phyloP scores from a whole-genome alignment of 2,888 invertebrate species.

The Pomacea canaliculata region DNA sequence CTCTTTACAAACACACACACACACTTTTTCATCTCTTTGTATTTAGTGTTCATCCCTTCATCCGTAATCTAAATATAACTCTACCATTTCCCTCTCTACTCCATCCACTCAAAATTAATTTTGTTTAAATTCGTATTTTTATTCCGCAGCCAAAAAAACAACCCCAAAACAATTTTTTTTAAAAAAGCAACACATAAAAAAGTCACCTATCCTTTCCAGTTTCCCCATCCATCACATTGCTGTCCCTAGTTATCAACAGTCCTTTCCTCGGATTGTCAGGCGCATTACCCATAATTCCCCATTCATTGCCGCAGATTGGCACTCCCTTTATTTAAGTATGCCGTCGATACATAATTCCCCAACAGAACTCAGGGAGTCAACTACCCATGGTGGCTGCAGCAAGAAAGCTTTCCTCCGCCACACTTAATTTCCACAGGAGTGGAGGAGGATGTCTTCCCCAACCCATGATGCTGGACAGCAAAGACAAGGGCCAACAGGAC shows the following conservation, averaged over 20 bases:
- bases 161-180: no score
- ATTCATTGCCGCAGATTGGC: constrained; percentile 29
- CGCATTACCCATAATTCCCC: constrained; percentile 27
- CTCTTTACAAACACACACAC: no score
- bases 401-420: background rate
- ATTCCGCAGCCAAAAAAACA: background rate
- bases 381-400: no score
- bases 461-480: background rate
- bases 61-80: background rate
- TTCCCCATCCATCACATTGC: constrained; percentile 4
- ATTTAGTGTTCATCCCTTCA: background rate
- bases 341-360: constrained; percentile 1
- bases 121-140: background rate
- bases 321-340: constrained; percentile 27
- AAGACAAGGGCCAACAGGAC: background rate
- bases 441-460: background rate
- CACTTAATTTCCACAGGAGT: background rate
- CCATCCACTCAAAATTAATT: background rate
- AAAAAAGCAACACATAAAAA: background rate
- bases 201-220: constrained; percentile 8
- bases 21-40: background rate
- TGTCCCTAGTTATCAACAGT: background rate
- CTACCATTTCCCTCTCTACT: background rate
- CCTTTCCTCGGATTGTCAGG: background rate
- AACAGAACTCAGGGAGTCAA: background rate